Evolutionary conservation across 1,140 invertebrate species (phyloP), one percentile per base, ranked within the genome.

Genomic region (Schlechtendalia chinensis): DNA sequence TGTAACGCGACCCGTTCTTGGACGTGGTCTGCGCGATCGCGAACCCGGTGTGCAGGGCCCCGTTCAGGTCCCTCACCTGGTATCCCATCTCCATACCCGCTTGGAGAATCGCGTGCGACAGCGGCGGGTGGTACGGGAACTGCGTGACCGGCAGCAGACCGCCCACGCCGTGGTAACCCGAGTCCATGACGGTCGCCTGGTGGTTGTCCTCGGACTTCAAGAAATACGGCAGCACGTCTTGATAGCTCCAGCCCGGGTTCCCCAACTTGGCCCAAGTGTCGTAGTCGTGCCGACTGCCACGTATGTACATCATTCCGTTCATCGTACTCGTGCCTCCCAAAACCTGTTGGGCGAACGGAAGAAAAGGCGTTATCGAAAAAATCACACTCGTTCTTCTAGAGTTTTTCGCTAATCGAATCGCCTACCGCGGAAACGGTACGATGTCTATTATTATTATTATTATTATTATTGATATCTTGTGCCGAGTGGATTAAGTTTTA

Each of bases 301-400:
- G 88, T 81, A 98, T 95, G 85, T 98, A 98, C 87, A 96, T 96
- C 96, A 98, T 98, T 2, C 95, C 96, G 85, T 98, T 98, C 86
- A 98, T 90, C 0, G 96, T 94, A 39, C 95, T 96, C 0, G 94
- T 97, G 2, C 96, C 96, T 24, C 96, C 96, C 3, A 96, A 85
- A 0, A 94, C 93, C 91, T 92, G 83, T 17, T 32, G 16, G 32
- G n/a, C n/a, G n/a, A 83, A 83, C 16, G 69, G 27, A 45, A 32
- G 47, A 50, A 12, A 50, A 50, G 8, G 8, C 32, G 32, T n/a
- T n/a, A n/a, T n/a, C n/a, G n/a, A n/a, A n/a, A n/a, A n/a, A n/a
- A n/a, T n/a, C n/a, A n/a, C n/a, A n/a, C n/a, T n/a, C n/a, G n/a
- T n/a, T n/a, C n/a, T n/a, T n/a, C n/a, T n/a, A n/a, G n/a, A n/a